Base-by-base conservation (phyloP, 2,113 vertebrate genomes). In the Parotia lawesii region DNA sequence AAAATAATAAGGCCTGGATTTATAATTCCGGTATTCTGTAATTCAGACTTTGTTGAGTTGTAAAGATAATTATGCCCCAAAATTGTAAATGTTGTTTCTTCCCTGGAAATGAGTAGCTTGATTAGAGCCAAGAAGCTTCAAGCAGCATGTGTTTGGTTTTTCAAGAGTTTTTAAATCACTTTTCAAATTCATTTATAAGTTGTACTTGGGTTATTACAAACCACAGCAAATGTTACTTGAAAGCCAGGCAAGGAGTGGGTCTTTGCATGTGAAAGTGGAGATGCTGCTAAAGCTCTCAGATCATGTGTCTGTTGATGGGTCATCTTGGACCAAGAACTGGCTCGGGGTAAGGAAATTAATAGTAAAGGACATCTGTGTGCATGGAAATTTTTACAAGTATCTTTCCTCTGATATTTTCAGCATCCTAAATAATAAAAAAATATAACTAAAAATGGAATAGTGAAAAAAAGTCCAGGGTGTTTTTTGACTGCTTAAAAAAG, bases 1-100 rank as follows among this genome's bases (percentile, higher is more conserved):
- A 77, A 76, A 93, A 74, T 79, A 95, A 89, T n/a, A 79, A 94
- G 53, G 66, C 27, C 12, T 79, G 17, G 24, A 53, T 89, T 91
- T 94, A 31, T 33, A 83, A 77, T 79, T 83, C 58, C 56, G 66
- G 9, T 74, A 60, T 77, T 95, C 56, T 56, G 51, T 48, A 87
- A 85, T 76, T 91, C 74, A 87, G 71, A 77, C 38, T 78, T 82
- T 44, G 31, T 83, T 91, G 78, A 70, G 33, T 70, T 91, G 51
- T 71, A 76, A 93, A 94, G 90, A 62, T 77, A 95, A 91, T 91
- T 71, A 61, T 23, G 61, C 33, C 15, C 22, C n/a, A 40, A 87
- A 93, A 54, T 4, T 19, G 1, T 73, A 81, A 92, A 18, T 66
- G 18, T 31, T 72, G 42, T 75, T 85, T 79, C 45, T 82, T 93